These are phyloP conservation scores for Catalaphyllia jardinei DNA, from an alignment of 64 coral and sea anemone species.

Conservation along the genomic window DNA sequence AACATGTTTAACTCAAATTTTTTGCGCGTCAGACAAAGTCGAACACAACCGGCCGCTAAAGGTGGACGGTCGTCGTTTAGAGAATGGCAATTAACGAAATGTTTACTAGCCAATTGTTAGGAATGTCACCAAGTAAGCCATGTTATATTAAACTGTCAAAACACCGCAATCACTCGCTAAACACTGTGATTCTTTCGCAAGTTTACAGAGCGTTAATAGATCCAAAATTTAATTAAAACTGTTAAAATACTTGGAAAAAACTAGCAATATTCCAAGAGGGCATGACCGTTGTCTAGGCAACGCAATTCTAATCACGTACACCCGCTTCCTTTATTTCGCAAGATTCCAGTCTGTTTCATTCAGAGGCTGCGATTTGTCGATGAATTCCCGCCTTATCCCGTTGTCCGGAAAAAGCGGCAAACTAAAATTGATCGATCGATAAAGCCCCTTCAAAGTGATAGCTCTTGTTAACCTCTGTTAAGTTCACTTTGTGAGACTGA, in stretches of 20 bases:
- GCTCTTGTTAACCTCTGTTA: too few species aligned
- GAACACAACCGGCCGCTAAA: background rate
- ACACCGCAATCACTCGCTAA: background rate
- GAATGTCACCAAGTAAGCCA: constrained; percentile 18
- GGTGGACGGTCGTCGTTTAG: background rate
- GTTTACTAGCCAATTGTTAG: constrained; percentile 18
- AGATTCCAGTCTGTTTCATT: background rate
- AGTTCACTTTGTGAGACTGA: too few species aligned
- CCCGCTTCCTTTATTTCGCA: background rate
- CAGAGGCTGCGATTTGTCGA: background rate
- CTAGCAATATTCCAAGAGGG: background rate
- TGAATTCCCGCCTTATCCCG: background rate
- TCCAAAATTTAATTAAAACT: constrained; percentile 31
- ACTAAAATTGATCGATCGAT: too few species aligned
- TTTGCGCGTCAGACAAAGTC: background rate
- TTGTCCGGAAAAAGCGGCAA: too few species aligned
- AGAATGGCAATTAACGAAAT: constrained; percentile 29
- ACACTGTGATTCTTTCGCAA: background rate
- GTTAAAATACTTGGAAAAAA: background rate
- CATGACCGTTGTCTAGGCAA: constrained; percentile 2
- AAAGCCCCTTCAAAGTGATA: too few species aligned
- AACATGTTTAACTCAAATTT: background rate
- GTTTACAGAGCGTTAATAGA: constrained; percentile 24
- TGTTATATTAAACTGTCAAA: constrained; percentile 20
- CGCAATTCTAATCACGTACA: background rate